Conservation (phyloP, 2,888 invertebrate genomes). For the Opisthograptis luteolata region DNA sequence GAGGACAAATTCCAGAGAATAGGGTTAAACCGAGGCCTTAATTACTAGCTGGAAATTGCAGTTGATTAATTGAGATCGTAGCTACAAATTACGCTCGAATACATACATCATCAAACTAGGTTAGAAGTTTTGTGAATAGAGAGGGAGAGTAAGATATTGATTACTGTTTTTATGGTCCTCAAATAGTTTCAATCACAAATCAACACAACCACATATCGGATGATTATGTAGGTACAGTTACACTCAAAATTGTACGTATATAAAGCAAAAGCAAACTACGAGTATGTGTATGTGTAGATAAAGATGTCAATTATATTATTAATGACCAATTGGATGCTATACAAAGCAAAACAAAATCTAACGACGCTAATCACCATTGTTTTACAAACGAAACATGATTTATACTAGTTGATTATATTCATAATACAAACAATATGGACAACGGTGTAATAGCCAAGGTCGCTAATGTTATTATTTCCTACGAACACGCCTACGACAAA, state of each 20-base stretch:
- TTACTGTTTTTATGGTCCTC: too few species aligned
- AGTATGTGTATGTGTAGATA: too few species aligned
- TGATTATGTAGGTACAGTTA: too few species aligned
- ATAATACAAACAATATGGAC: constrained; percentile 40
- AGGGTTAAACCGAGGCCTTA: constrained; percentile 30
- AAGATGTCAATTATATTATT: too few species aligned
- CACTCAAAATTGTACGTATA: too few species aligned
- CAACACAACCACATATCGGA: too few species aligned
- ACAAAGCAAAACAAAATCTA: constrained; percentile 3
- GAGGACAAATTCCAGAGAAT: constrained; percentile 36
- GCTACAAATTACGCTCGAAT: constrained; percentile 14
- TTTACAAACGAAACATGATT: constrained; percentile 38
- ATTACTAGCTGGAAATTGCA: constrained; percentile 22
- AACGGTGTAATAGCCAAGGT: constrained; percentile 50
- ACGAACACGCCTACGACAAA: constrained; percentile 49
- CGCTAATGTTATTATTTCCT: constrained; percentile 43
- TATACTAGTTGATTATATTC: constrained; percentile 39
- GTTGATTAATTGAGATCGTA: constrained; percentile 16
- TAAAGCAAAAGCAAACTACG: too few species aligned
- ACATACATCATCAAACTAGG: constrained; percentile 4
- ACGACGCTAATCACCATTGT: constrained; percentile 18
- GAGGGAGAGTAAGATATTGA: too few species aligned
- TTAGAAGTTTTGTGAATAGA: background rate
- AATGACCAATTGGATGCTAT: too few species aligned
- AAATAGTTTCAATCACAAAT: too few species aligned